phyloP scores from a whole-genome alignment of 1,140 invertebrate species.

The Rhopalosiphum padi region DNA sequence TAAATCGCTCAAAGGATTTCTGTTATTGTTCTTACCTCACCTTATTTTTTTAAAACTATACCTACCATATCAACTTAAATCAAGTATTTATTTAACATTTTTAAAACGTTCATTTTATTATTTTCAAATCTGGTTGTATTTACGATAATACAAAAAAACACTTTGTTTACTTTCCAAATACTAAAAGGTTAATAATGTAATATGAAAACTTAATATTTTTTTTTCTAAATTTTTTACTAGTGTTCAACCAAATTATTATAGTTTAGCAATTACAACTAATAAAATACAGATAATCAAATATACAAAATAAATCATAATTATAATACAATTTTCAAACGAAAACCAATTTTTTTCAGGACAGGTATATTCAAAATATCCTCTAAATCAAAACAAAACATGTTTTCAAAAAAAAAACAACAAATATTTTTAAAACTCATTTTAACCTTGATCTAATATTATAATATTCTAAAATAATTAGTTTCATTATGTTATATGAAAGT shows the following conservation, averaged over 20 bases:
- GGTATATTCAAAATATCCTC: background rate
- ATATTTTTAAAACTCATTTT: background rate
- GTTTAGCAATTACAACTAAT: background rate
- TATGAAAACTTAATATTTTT: background rate
- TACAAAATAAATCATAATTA: background rate
- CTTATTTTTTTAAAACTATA: background rate
- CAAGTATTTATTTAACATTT: background rate
- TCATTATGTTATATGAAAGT: background rate
- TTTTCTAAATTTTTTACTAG: background rate
- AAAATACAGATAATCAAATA: background rate
- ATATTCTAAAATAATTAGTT: background rate
- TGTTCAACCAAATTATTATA: background rate
- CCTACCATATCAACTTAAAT: background rate
- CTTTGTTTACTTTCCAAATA: too few species aligned
- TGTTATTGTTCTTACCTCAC: background rate
- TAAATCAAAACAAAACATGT: too few species aligned
- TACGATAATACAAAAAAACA: too few species aligned
- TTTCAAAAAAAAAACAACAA: too few species aligned
- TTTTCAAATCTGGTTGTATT: too few species aligned
- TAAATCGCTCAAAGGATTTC: background rate
- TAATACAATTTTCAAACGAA: background rate
- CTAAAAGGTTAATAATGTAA: background rate
- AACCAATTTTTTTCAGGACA: background rate
- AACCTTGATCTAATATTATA: background rate
- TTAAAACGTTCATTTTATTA: too few species aligned